phyloP scores from a whole-genome alignment of 1,140 invertebrate genomes.

The Arctopsyche grandis region DNA sequence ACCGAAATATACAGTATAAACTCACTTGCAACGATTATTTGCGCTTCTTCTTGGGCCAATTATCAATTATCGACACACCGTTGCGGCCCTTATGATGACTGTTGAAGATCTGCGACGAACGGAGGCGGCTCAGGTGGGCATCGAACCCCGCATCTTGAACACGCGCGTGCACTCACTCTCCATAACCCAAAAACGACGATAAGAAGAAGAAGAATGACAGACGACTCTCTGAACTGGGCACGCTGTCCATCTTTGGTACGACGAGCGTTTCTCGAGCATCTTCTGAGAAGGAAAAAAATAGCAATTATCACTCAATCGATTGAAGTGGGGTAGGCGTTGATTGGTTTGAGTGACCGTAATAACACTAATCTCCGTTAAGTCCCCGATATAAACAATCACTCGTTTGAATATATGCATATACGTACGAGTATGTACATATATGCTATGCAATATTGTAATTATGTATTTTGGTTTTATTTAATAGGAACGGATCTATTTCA shows the following conservation, averaged over 20 bases:
- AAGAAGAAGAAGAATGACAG: not conserved
- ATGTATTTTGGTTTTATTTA: too few species aligned
- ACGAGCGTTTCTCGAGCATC: not conserved
- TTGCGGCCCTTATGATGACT: not conserved
- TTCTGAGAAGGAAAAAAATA: too few species aligned
- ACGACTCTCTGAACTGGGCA: not conserved
- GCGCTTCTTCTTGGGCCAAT: not conserved
- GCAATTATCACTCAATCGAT: too few species aligned
- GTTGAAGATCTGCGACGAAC: not conserved
- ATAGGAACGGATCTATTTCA: too few species aligned
- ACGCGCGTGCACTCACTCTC: constrained; percentile 17
- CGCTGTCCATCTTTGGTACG: not conserved
- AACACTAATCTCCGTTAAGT: too few species aligned
- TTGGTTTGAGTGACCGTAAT: too few species aligned
- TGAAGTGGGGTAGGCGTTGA: too few species aligned
- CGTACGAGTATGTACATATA: too few species aligned
- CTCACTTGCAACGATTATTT: not conserved
- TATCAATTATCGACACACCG: not conserved
- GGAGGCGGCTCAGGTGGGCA: constrained; percentile 17
- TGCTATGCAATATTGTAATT: too few species aligned
- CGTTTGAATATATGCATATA: too few species aligned
- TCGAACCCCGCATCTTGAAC: constrained; percentile 8
- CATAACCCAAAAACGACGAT: not conserved
- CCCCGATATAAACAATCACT: too few species aligned
- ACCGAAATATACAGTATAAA: not conserved